phyloP scores from a whole-genome alignment of 1,140 invertebrate species.

The Drosophila bipectinata region DNA sequence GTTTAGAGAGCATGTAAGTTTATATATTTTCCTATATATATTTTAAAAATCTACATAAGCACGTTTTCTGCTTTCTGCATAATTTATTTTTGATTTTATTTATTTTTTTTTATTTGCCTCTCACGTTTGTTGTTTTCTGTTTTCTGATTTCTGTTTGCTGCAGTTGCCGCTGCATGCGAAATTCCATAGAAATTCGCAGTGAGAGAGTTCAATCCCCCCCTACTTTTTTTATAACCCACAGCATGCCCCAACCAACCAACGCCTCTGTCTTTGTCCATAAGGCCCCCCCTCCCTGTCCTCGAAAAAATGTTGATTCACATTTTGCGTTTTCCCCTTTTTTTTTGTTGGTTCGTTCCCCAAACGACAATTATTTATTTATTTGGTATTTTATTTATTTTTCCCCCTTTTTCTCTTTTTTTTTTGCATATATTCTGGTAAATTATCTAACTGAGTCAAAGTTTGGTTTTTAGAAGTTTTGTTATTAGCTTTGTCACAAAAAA shows the following conservation, averaged over 20 bases:
- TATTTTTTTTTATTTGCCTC: constrained; percentile 72
- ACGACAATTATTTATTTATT: constrained; percentile 64
- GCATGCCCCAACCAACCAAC: neutral
- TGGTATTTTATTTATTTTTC: constrained; percentile 16
- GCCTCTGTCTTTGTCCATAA: neutral
- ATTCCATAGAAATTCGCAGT: constrained; percentile 58
- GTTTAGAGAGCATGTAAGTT: neutral
- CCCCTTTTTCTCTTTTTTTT: neutral
- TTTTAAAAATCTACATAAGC: constrained; percentile 1
- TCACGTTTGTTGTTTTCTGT: constrained; percentile 53
- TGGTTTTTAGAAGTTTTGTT: constrained; percentile 25
- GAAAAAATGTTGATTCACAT: constrained; percentile 60
- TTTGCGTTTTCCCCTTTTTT: constrained; percentile 5
- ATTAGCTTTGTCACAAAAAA: constrained; percentile 26
- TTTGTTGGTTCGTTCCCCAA: constrained; percentile 1
- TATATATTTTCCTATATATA: constrained; percentile 1
- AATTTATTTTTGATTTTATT: constrained; percentile 38
- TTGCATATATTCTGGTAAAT: constrained; percentile 25
- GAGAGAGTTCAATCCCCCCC: constrained; percentile 8
- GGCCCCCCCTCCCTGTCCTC: neutral
- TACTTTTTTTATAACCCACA: too few species aligned
- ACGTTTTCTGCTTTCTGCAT: constrained; percentile 50
- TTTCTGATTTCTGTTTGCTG: constrained; percentile 49
- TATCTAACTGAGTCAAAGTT: constrained; percentile 17
- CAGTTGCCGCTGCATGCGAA: constrained; percentile 62